Percentiles rank a stretch among this genome's conserved stretches.
phyloP scores from a whole-genome alignment of 2,113 vertebrate genomes.

The Malurus cyaneus region DNA sequence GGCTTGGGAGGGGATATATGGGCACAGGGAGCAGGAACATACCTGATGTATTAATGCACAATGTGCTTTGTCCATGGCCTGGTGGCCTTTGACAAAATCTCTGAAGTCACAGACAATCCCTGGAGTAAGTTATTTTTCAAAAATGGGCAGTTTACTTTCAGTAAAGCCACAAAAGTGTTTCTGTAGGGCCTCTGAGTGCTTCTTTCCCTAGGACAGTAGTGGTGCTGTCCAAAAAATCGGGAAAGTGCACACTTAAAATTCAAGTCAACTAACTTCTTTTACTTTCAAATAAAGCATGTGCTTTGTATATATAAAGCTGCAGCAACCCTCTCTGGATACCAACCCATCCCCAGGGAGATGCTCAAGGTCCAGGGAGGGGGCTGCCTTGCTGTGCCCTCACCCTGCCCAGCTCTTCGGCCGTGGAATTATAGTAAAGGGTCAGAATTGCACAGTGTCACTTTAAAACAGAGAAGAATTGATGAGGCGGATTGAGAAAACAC shows the following conservation, averaged over 20 bases:
- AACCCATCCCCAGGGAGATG: background rate
- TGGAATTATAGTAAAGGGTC: too few species aligned
- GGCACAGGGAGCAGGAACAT: background rate
- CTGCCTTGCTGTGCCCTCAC: background rate
- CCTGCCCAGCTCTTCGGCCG: background rate
- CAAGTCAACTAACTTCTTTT: background rate
- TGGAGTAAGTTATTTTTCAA: background rate
- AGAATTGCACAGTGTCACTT: background rate
- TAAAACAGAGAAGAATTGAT: background rate
- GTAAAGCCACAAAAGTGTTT: background rate
- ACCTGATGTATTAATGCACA: background rate
- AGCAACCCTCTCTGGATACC: rapidly evolving
- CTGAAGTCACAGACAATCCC: background rate
- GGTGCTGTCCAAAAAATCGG: background rate
- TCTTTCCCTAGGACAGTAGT: background rate
- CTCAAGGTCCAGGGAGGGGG: rapidly evolving
- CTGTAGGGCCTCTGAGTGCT: background rate
- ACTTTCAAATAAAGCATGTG: background rate
- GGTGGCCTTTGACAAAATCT: background rate
- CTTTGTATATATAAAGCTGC: background rate
- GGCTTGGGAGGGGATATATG: background rate
- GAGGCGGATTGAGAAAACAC: background rate
- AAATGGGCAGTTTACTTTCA: background rate
- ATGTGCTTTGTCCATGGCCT: background rate
- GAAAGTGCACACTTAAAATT: background rate